A percentile compares a stretch with the other conserved stretches of the same genome.
Evolutionary conservation across 2,888 invertebrate species (phyloP).

Genomic region (Craniophora ligustri): DNA sequence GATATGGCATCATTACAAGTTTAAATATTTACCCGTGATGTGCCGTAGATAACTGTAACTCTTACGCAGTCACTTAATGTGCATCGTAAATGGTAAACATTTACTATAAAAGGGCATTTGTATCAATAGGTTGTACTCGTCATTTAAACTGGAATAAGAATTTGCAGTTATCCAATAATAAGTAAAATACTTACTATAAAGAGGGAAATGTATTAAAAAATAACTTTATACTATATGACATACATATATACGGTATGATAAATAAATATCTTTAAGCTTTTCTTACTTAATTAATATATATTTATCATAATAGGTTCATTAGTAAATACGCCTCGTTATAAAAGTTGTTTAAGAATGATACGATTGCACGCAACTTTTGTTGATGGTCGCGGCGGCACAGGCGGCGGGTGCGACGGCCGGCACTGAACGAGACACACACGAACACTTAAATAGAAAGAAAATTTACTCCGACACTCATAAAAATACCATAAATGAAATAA

Average conservation of each 20-base stretch:
- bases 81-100: neutral
- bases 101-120: too few relatives aligned
- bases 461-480: conserved; percentile 54
- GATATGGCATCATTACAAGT: conserved; percentile 51
- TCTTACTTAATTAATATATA: too few relatives aligned
- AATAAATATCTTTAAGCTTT: too few relatives aligned
- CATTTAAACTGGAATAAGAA: too few relatives aligned
- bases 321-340: conserved; percentile 23
- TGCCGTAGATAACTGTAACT: conserved; percentile 31
- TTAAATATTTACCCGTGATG: conserved; percentile 58
- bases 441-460: conserved; percentile 49
- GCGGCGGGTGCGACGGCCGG: conserved; percentile 15
- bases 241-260: too few relatives aligned
- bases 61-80: conserved; percentile 10
- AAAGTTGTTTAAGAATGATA: conserved; percentile 27
- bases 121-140: too few relatives aligned
- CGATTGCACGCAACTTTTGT: conserved; percentile 60
- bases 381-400: conserved; percentile 41
- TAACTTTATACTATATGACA: too few relatives aligned
- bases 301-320: conserved; percentile 22
- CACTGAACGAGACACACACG: conserved; percentile 56
- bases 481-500: conserved; percentile 55
- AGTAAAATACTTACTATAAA: too few relatives aligned
- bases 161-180: too few relatives aligned
- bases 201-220: too few relatives aligned